Conservation (phyloP, 2,797 vertebrate genomes). For the Dipus sagitta region DNA sequence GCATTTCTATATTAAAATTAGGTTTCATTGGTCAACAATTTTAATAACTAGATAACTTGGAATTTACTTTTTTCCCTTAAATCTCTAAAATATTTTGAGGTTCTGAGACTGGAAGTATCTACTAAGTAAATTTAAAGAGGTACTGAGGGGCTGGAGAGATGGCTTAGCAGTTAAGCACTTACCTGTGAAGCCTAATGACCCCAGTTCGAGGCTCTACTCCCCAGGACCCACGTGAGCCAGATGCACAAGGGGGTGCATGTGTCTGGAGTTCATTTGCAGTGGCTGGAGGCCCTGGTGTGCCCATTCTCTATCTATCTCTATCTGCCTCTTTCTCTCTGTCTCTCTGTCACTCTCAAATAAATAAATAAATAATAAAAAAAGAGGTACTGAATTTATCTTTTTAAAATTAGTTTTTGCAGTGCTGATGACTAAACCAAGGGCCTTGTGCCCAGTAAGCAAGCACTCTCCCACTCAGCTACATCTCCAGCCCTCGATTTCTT, state of each 20-base stretch:
- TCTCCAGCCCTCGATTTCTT: not conserved
- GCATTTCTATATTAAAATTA: not conserved
- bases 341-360: no score
- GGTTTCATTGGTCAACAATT: not conserved
- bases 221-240: no score
- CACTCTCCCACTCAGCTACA: not conserved
- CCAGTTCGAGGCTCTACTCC: no score
- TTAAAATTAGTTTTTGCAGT: not conserved
- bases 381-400: not conserved
- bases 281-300: no score
- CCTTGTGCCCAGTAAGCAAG: not conserved
- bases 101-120: not conserved
- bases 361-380: no score
- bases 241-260: no score
- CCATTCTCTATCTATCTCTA: no score
- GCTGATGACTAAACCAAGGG: not conserved
- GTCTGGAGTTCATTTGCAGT: no score
- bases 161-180: no score
- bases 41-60: not conserved
- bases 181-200: no score
- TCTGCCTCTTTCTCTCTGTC: no score
- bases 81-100: not conserved
- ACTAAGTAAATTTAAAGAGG: not conserved
- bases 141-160: no score
- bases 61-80: constrained; percentile 9